Evolutionary conservation across 2,888 invertebrate species (phyloP), one percentile per base, ranked within the genome.

Genomic region (Spisula solida): DNA sequence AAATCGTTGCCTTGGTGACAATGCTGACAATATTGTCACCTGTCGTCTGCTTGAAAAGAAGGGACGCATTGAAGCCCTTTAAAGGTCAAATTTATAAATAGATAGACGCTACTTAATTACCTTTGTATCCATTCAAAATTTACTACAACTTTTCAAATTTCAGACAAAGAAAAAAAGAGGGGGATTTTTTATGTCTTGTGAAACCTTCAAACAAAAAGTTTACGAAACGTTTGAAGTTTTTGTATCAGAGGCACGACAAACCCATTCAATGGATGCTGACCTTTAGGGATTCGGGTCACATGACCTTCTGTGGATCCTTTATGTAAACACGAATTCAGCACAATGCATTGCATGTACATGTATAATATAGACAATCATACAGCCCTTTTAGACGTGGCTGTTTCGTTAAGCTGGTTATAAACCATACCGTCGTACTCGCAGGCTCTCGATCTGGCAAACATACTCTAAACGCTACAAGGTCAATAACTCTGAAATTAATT

Each of bases 61-160:
- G 31, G 75, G 34, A 75, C 75, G 75, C 75, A 75, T 75, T 31
- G 75, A 31, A 34, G 10, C 75, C 75, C 34, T 34, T 75, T 75
- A 75, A 75, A 75, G 75, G 75, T 75, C 75, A 75, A 31, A 31
- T 75, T 75, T 75, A 75, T 75, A 75, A 75, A 75, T 75, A 75
- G 75, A 75, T 34, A 75, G 75, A 75, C 75, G 75, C 75, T 75
- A 75, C 34, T 75, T 75, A 75, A 75, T 75, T 34, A 75, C 75
- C 31, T 34, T 31, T 75, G 34, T 75, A 75, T 34, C 75, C 31
- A 25, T 75, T 75, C 75, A 75, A 75, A 31, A 75, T 75, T 75
- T 75, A 34, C 34, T 75, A 14, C 16, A 75, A 75, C 34, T 75
- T 75, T 75, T 75, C 16, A 75, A 75, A 75, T 34, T 1, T 75